Evolutionary conservation across 2,113 vertebrate species (phyloP), one percentile per base, ranked within the genome.

Genomic region (Ophiodon elongatus): DNA sequence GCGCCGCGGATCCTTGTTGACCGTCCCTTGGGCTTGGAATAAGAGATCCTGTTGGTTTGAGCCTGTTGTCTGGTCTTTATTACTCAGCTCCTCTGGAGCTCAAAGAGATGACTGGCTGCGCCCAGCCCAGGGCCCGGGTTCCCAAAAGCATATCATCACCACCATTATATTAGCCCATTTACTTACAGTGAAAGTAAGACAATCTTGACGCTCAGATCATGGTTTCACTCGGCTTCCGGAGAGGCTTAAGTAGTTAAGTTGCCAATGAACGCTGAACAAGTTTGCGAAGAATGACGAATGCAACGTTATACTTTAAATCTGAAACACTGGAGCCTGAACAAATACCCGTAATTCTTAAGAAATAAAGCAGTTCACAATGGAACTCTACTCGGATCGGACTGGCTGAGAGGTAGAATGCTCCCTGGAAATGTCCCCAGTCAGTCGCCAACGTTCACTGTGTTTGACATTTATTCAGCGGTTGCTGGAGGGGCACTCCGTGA

Each of bases 61-160:
- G 79, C 73, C 65, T 71, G 69, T 92, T 92, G 84, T 93, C 92
- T 93, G 87, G 85, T 90, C 89, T 91, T 86, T 91, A 90, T 92
- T 91, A 92, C 80, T 82, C 39, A 25, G 52, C 73, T 86, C 31
- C 64, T 88, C 59, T 85, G 65, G 73, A 86, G 50, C 77, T 85
- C 73, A 85, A 90, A 85, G 64, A 84, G 79, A 89, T 79, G 80
- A 76, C 76, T 89, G 77, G 66, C 68, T 88, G 67, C 85, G 83
- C 80, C 84, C 68, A 84, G 63, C 80, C 66, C 75, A 76, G 43
- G 39, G 74, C 62, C 76, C 80, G 50, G 62, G 84, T 63, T 88
- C 73, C 79, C 76, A 72, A 82, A 90, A 57, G 72, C 76, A 76
- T 19, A 81, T 88, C 70, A 74, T 79, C 85, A 79, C 78, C 47